Conservation (phyloP, 2,113 vertebrate species). For the Apteryx owenii region DNA sequence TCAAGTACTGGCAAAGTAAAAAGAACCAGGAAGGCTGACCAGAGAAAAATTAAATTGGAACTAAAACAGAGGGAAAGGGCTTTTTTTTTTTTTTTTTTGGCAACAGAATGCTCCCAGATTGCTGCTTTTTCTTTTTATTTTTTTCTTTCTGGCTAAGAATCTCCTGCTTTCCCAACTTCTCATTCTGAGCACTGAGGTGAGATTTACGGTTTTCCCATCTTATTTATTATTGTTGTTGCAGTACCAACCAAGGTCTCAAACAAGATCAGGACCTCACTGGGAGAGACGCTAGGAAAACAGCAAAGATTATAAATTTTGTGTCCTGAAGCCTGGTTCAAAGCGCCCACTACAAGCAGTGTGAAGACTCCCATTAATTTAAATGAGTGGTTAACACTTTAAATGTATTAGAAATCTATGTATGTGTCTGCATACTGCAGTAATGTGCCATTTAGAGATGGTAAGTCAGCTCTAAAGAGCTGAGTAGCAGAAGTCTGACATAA, state of each 20-base stretch:
- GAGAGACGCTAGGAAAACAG: background rate
- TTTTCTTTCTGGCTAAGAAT: background rate
- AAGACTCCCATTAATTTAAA: background rate
- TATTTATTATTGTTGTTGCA: background rate
- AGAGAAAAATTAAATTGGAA: background rate
- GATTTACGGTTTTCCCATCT: background rate
- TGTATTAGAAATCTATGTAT: background rate
- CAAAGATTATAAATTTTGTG: background rate
- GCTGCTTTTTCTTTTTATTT: too few relatives aligned
- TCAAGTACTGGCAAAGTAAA: background rate
- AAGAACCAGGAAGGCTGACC: background rate
- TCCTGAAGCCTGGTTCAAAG: background rate
- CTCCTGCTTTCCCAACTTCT: background rate
- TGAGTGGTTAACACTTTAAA: background rate
- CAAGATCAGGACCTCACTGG: background rate
- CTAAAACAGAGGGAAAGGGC: background rate
- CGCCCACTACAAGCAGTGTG: background rate
- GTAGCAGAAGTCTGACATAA: background rate
- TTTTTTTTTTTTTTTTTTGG: background rate
- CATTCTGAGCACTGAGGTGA: background rate
- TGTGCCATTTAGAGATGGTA: accelerated
- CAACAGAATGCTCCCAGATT: background rate
- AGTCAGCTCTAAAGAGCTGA: background rate
- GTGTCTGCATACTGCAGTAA: background rate
- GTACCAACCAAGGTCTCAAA: background rate